These are phyloP conservation scores for Protula sp. DNA, from an alignment of 2,888 invertebrate species.

Conservation along the genomic window DNA sequence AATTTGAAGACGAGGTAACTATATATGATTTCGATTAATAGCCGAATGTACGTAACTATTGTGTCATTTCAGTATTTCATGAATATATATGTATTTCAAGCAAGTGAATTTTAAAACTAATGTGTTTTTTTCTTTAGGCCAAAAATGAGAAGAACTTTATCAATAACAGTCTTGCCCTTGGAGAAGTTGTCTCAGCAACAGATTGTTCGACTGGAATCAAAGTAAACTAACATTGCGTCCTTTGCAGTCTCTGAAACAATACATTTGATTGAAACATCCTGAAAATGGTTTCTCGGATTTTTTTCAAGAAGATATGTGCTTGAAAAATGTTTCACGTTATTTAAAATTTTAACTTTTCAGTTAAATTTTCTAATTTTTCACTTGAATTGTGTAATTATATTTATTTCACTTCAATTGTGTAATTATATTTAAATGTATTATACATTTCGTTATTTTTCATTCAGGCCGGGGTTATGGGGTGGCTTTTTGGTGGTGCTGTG, in stretches of 20 bases:
- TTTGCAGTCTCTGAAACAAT: too few species aligned
- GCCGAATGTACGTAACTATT: too few species aligned
- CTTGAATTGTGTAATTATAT: background rate
- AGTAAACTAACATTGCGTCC: too few species aligned
- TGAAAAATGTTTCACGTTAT: background rate
- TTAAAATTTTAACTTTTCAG: background rate
- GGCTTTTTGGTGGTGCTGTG: constrained; percentile 20
- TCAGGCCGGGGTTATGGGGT: constrained; percentile 19
- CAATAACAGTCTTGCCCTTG: constrained; percentile 17
- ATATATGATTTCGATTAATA: background rate
- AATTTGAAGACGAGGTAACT: background rate
- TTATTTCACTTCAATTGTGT: background rate
- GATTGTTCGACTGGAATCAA: constrained; percentile 18
- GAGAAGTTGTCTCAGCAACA: constrained; percentile 12
- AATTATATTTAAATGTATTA: background rate
- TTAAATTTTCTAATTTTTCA: background rate
- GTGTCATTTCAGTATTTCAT: too few species aligned
- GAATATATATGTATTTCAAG: too few species aligned
- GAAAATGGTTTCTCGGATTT: too few species aligned
- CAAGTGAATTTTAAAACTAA: too few species aligned
- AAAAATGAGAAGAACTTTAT: constrained; percentile 8
- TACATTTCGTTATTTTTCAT: background rate
- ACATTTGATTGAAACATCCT: too few species aligned
- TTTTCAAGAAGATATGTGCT: background rate
- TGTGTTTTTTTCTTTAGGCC: constrained; percentile 1